Evolutionary conservation across 2,797 vertebrate species (phyloP).

Genomic region (Caiman crocodilus): DNA sequence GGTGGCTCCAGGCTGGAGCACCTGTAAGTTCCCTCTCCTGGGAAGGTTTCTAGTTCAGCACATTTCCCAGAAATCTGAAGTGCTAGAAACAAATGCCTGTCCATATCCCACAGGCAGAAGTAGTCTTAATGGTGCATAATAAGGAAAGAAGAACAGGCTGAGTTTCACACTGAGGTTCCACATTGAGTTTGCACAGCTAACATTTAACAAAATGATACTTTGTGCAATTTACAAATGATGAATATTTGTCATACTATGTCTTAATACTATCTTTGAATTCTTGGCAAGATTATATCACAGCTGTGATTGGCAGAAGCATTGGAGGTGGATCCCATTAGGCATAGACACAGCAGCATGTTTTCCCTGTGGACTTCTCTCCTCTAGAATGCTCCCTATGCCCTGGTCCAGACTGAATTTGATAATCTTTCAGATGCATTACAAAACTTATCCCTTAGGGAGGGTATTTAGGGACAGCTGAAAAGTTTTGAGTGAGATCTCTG

Average conservation of each 20-base stretch:
- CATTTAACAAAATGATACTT: neutral
- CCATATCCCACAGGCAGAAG: neutral
- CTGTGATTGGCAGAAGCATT: neutral
- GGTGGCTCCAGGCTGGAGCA: too few relatives aligned
- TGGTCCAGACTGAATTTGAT: neutral
- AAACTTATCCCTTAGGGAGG: neutral
- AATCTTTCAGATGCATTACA: neutral
- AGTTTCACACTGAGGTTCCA: neutral
- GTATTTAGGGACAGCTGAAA: neutral
- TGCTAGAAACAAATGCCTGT: too few relatives aligned
- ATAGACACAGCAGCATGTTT: neutral
- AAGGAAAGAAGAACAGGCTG: neutral
- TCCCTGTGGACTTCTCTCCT: neutral
- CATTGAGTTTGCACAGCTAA: neutral
- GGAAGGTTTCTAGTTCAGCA: too few relatives aligned
- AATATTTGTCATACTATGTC: neutral
- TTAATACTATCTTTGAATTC: neutral
- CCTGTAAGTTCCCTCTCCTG: too few relatives aligned
- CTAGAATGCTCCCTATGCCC: neutral
- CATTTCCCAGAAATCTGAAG: too few relatives aligned
- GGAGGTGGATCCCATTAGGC: neutral
- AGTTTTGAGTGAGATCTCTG: neutral
- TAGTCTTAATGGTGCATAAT: neutral
- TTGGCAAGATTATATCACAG: neutral
- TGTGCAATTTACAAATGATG: neutral